Percentiles rank a stretch among this genome's conserved stretches.
Conservation (phyloP, 2,888 invertebrate species). For the Punctoribates punctum region DNA sequence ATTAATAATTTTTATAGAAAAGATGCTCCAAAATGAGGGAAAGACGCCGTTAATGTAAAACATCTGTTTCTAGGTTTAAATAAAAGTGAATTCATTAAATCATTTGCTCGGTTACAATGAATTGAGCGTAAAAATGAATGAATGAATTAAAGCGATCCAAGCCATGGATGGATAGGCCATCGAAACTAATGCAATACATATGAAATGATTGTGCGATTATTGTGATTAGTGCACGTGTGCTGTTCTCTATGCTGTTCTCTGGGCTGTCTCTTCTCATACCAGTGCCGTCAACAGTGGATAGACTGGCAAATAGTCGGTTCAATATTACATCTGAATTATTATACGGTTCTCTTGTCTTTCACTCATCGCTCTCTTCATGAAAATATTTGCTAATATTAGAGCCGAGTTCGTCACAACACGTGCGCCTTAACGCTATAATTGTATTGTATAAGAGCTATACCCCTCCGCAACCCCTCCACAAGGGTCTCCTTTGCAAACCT, state of each 20-base stretch:
- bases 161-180: neutral
- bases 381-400: constrained; percentile 23
- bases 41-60: neutral
- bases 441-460: constrained; percentile 16
- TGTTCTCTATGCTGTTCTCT: neutral
- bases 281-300: neutral
- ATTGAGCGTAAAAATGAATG: constrained; percentile 24
- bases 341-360: constrained; percentile 1
- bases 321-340: constrained; percentile 18
- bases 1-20: neutral
- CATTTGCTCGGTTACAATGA: constrained; percentile 25
- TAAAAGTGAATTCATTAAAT: constrained; percentile 9
- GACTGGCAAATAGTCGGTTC: neutral
- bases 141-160: neutral
- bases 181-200: neutral
- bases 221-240: constrained; percentile 31
- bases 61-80: constrained; percentile 5
- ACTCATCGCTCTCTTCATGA: constrained; percentile 15
- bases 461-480: neutral
- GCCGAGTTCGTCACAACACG: constrained; percentile 10
- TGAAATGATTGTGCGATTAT: constrained; percentile 18
- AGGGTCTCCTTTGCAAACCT: neutral
- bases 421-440: constrained; percentile 32
- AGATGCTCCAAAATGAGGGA: neutral
- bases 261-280: neutral